Evolutionary conservation across 92 coral and sea anemone species (phyloP), one percentile per base, ranked within the genome.

Genomic region (Porites evermanni): DNA sequence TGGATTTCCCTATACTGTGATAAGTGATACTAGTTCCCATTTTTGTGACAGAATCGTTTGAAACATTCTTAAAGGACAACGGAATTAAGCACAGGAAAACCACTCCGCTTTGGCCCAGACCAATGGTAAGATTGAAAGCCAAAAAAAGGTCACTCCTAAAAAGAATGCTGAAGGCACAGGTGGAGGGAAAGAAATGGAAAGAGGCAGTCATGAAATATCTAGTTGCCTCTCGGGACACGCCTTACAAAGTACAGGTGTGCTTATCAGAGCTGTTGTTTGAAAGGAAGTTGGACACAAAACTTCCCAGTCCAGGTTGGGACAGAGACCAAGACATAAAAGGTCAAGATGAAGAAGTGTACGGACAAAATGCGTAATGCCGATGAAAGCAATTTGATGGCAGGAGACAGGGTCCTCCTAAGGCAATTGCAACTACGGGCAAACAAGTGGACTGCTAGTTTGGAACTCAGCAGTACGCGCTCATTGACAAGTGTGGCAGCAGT

Each of bases 31-130:
- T 86, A 89, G 90, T 8, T 81, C 92, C 12, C 90, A 88, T 14
- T 0, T 84, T 91, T 58, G 63, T 79, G 13, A 65, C 90, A 63
- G 87, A n/a, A 91, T 73, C 89, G 89, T 19, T 85, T 65, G 47
- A 90, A 90, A 2, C 93, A 90, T 18, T 92, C 90, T 77, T 78
- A 91, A 63, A 80, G 87, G 5, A 93, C 95, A 56, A 65, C 91
- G 64, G 83, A 66, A 72, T 56, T 86, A 18, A 58, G 91, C 82
- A 82, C 88, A 3, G 89, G 86, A 72, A 83, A 85, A 17, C 86
- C 89, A 78, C 85, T 70, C 24, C 58, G 16, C 18, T 84, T 76
- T 89, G 89, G 89, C 89, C 92, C 82, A 89, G 75, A 88, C 90
- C 7, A 89, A 89, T 70, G 90, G 92, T 2, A 91, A 85, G 70